A percentile compares a stretch with the other conserved stretches of the same genome.
These are phyloP conservation scores for Malthinus seriepunctatus DNA, from an alignment of 2,888 invertebrate genomes.

Conservation along the genomic window DNA sequence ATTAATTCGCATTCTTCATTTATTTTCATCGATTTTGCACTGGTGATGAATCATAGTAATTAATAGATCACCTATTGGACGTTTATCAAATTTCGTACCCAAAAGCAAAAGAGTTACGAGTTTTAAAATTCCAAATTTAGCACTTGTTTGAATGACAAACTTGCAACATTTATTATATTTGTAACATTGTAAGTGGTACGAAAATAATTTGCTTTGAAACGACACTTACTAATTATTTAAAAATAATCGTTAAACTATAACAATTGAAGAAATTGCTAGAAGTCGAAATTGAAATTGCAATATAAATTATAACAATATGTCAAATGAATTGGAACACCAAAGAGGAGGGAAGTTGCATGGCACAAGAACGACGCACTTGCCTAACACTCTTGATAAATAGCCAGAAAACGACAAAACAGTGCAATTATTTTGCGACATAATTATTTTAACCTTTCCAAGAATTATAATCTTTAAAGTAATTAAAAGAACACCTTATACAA, in stretches of 20 bases:
- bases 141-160: too few relatives aligned
- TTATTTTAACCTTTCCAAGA: constrained; percentile 27
- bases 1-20: too few relatives aligned
- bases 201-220: too few relatives aligned
- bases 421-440: constrained; percentile 30
- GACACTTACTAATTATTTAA: too few relatives aligned
- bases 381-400: constrained; percentile 29
- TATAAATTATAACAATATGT: constrained; percentile 31
- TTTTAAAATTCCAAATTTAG: too few relatives aligned
- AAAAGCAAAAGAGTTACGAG: too few relatives aligned
- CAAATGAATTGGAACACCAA: constrained; percentile 30
- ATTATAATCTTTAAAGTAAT: constrained; percentile 23
- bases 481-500: constrained; percentile 23
- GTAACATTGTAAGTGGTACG: too few relatives aligned
- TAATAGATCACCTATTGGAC: too few relatives aligned
- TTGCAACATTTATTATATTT: too few relatives aligned
- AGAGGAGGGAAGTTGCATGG: constrained; percentile 29
- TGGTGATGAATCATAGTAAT: too few relatives aligned
- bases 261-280: constrained; percentile 4
- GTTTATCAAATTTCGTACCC: too few relatives aligned
- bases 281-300: constrained; percentile 11
- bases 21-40: too few relatives aligned
- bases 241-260: constrained; percentile 1
- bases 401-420: constrained; percentile 29
- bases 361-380: constrained; percentile 27